Evolutionary conservation across 1,140 invertebrate genomes (phyloP).

Genomic region (Drosophila aff.): DNA sequence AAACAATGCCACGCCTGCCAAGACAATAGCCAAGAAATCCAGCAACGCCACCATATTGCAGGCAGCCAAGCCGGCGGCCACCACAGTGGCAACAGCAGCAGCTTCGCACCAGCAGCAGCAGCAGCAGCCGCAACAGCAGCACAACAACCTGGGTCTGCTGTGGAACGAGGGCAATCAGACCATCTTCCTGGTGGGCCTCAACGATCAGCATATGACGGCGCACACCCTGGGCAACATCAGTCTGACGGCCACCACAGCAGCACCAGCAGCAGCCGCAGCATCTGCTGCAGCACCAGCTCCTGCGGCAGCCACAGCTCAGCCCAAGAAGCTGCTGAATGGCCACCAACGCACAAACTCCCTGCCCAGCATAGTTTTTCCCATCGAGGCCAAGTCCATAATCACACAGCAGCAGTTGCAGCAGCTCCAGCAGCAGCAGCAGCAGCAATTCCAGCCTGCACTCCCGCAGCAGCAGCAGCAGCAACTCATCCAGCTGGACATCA

Average conservation of each 20-base stretch:
- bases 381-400: slow-evolving; percentile 75
- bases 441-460: slow-evolving; percentile 47
- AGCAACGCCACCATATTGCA: slow-evolving; percentile 26
- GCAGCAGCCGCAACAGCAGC: slow-evolving; percentile 46
- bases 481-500: slow-evolving; percentile 85
- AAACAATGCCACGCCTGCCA: slow-evolving; percentile 52
- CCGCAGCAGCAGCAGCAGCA: slow-evolving; percentile 64
- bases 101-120: slow-evolving; percentile 35
- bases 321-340: slow-evolving; percentile 79
- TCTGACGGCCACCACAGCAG: slow-evolving; percentile 68
- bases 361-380: slow-evolving; percentile 81
- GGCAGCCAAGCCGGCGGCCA: slow-evolving; percentile 20
- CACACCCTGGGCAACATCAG: slow-evolving; percentile 81
- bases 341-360: slow-evolving; percentile 80
- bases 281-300: slow-evolving; percentile 22
- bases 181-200: slow-evolving; percentile 80
- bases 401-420: slow-evolving; percentile 74
- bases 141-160: slow-evolving; percentile 77
- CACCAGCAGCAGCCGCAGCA: slow-evolving; percentile 43
- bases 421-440: slow-evolving; percentile 58
- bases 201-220: slow-evolving; percentile 82
- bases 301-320: slow-evolving; percentile 14
- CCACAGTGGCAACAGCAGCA: slow-evolving; percentile 30
- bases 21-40: slow-evolving; percentile 51
- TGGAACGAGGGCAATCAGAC: slow-evolving; percentile 85